phyloP scores from a whole-genome alignment of 2,888 invertebrate species.

The Molorchus minor region DNA sequence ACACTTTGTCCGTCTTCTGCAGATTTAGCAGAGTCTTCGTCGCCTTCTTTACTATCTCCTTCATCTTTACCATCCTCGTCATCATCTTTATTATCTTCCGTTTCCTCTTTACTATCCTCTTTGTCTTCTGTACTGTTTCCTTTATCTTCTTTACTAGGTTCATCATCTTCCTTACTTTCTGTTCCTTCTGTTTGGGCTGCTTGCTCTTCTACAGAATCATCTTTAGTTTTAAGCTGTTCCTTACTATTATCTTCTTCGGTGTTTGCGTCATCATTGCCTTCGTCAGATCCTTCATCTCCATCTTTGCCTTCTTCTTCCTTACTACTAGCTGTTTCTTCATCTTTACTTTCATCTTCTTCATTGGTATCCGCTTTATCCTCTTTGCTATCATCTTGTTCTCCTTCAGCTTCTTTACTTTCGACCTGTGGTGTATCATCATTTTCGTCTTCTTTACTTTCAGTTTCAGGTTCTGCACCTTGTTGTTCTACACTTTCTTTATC shows the following conservation, averaged over 20 bases:
- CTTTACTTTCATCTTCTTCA: conserved; percentile 29
- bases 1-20: conserved; percentile 28
- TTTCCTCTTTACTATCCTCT: conserved; percentile 34
- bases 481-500: conserved; percentile 27
- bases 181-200: conserved; percentile 31
- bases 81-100: conserved; percentile 38
- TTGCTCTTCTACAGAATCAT: conserved; percentile 41
- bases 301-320: conserved; percentile 28
- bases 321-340: conserved; percentile 33
- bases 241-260: conserved; percentile 20
- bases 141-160: conserved; percentile 37
- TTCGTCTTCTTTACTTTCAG: conserved; percentile 41
- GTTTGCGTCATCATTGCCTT: conserved; percentile 4
- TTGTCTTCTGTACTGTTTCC: conserved; percentile 27
- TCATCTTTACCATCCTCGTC: conserved; percentile 42
- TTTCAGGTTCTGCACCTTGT: conserved; percentile 26
- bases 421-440: conserved; percentile 10
- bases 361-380: conserved; percentile 38
- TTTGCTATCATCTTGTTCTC: conserved; percentile 38
- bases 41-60: conserved; percentile 25
- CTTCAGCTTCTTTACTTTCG: conserved; percentile 24
- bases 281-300: conserved; percentile 27
- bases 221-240: conserved; percentile 35
- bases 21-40: conserved; percentile 35
- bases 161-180: conserved; percentile 33